These are phyloP conservation scores for Heliconius himera DNA, from an alignment of 1,140 invertebrate genomes.

Conservation along the genomic window DNA sequence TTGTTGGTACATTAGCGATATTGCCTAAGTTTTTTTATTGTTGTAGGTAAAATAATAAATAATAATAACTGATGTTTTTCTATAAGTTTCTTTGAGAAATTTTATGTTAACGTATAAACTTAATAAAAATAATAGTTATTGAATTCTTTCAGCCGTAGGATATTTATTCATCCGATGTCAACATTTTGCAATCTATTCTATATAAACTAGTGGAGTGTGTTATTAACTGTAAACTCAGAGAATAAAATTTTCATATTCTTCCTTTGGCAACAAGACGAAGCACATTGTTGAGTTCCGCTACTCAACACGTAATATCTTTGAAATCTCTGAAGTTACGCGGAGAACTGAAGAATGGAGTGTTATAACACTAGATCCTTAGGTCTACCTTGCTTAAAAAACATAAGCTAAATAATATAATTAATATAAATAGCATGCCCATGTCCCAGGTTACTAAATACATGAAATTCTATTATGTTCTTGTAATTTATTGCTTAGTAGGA, in stretches of 20 bases:
- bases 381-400: too few relatives aligned
- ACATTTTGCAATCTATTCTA: too few relatives aligned
- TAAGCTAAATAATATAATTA: too few relatives aligned
- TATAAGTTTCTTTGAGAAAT: neutral
- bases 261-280: neutral
- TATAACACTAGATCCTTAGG: too few relatives aligned
- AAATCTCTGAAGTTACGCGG: neutral
- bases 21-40: slow-evolving; percentile 26
- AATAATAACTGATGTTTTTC: neutral
- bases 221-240: neutral
- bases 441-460: too few relatives aligned
- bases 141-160: neutral
- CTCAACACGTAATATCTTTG: neutral
- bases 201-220: neutral
- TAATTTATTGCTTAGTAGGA: too few relatives aligned
- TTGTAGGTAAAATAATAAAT: slow-evolving; percentile 17
- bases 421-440: too few relatives aligned
- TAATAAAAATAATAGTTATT: neutral
- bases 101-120: neutral
- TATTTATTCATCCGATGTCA: neutral
- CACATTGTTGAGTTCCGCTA: neutral
- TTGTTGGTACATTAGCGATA: slow-evolving; percentile 20
- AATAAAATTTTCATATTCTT: neutral
- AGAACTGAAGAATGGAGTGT: too few relatives aligned
- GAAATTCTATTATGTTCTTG: too few relatives aligned